Percentiles rank a stretch among this genome's conserved stretches.
phyloP scores from a whole-genome alignment of 2,888 invertebrate genomes.

The Stratiomys singularior region DNA sequence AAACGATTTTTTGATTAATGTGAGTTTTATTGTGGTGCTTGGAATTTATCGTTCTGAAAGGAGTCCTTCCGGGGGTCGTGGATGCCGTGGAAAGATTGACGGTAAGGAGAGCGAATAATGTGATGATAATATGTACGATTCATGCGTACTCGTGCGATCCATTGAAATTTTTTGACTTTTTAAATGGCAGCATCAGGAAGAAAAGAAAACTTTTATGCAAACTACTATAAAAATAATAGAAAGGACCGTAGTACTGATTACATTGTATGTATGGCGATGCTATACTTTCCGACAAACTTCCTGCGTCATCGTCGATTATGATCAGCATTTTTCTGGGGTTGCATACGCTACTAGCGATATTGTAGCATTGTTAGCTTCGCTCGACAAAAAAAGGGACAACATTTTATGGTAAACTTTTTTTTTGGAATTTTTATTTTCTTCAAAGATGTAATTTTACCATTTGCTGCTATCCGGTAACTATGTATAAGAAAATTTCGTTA shows the following conservation, averaged over 20 bases:
- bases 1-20: slow-evolving; percentile 52
- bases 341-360: not conserved
- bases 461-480: slow-evolving; percentile 13
- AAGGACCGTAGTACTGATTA: slow-evolving; percentile 2
- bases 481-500: slow-evolving; percentile 13
- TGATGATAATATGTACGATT: not conserved
- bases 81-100: not conserved
- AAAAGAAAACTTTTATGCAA: slow-evolving; percentile 26
- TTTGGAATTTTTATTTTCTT: not conserved
- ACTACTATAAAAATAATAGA: slow-evolving; percentile 28
- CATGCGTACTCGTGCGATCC: slow-evolving; percentile 10
- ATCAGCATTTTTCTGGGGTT: slow-evolving; percentile 16
- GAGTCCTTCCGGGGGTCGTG: slow-evolving; percentile 12
- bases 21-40: slow-evolving; percentile 48
- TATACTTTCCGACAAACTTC: not conserved
- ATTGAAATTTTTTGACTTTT: slow-evolving; percentile 20
- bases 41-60: slow-evolving; percentile 46
- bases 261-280: slow-evolving; percentile 21
- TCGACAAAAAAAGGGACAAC: not conserved
- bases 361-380: not conserved
- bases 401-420: not conserved
- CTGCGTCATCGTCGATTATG: slow-evolving; percentile 19
- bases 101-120: too few relatives aligned
- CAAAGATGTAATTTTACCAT: slow-evolving; percentile 29
- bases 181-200: not conserved